Evolutionary conservation across 2,888 invertebrate species (phyloP).

Genomic region (Stenotaenia linearis): DNA sequence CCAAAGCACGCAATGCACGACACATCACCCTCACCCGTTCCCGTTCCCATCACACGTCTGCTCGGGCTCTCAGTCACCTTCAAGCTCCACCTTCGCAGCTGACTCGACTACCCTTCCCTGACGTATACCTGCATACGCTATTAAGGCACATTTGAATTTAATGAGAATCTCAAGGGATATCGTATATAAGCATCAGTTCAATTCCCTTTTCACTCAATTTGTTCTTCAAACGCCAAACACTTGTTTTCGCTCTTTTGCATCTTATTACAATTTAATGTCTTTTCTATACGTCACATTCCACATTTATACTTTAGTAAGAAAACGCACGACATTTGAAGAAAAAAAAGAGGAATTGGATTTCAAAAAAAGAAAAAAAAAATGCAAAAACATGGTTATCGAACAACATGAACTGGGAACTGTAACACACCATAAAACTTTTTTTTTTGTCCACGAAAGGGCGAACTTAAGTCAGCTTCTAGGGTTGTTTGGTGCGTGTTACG

Average conservation of each 20-base stretch:
- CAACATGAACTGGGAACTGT: conserved; percentile 11
- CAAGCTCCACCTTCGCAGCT: neutral
- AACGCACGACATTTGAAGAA: neutral
- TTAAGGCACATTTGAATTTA: conserved; percentile 10
- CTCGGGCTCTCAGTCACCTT: neutral
- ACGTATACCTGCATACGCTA: neutral
- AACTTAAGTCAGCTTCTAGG: neutral
- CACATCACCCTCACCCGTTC: neutral
- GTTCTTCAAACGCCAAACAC: neutral
- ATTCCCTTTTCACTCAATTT: conserved; percentile 6
- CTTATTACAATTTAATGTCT: neutral
- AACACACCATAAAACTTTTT: neutral
- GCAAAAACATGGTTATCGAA: conserved; percentile 1
- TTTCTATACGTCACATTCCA: neutral
- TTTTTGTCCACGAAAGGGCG: neutral
- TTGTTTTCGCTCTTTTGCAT: neutral
- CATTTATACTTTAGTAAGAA: neutral
- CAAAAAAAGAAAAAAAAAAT: too few relatives aligned
- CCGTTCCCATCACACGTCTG: neutral
- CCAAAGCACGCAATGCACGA: conserved; percentile 15
- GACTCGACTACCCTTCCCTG: neutral
- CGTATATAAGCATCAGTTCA: conserved; percentile 6
- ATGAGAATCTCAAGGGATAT: neutral
- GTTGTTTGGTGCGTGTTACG: neutral
- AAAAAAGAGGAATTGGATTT: neutral